A percentile compares a stretch with the other conserved stretches of the same genome.
Evolutionary conservation across 2,888 invertebrate genomes (phyloP).

Genomic region (Mesorhabditis belari): DNA sequence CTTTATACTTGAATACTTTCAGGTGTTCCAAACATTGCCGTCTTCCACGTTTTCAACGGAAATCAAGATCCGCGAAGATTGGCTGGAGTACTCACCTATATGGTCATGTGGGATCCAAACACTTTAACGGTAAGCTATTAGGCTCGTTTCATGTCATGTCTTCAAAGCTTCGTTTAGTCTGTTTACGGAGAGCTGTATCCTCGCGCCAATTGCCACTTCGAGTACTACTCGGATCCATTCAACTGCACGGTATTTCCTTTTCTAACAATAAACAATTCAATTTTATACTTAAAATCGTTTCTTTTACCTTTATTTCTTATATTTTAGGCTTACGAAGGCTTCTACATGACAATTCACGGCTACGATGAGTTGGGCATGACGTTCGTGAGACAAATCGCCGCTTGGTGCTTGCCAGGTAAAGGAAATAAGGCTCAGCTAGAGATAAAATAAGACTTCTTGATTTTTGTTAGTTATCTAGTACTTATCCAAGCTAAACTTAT

Average conservation of each 20-base stretch:
- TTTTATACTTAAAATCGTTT: background rate
- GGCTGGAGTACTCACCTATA: constrained; percentile 21
- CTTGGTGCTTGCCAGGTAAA: constrained; percentile 5
- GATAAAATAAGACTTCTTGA: too few relatives aligned
- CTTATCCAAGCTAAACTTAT: too few relatives aligned
- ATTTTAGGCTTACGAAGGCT: background rate
- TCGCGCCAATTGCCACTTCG: constrained; percentile 24
- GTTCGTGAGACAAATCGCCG: constrained; percentile 24
- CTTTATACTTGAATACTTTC: too few relatives aligned
- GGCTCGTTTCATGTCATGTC: background rate
- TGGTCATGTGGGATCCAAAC: constrained; percentile 24
- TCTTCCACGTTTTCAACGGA: constrained; percentile 12
- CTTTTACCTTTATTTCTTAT: background rate
- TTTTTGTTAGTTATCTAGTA: too few relatives aligned
- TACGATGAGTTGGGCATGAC: constrained; percentile 23
- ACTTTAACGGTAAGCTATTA: background rate
- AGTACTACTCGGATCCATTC: constrained; percentile 37
- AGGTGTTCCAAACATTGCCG: constrained; percentile 13
- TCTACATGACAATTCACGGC: constrained; percentile 20
- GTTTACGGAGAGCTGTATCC: constrained; percentile 16
- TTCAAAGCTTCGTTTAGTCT: background rate
- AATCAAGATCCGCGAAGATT: constrained; percentile 10
- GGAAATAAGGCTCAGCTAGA: background rate
- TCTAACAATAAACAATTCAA: background rate
- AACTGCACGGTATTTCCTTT: constrained; percentile 16